Percentiles rank a stretch among this genome's conserved stretches.
Evolutionary conservation across 64 coral and sea anemone genomes (phyloP).

Genomic region (Stylophora pistillata): DNA sequence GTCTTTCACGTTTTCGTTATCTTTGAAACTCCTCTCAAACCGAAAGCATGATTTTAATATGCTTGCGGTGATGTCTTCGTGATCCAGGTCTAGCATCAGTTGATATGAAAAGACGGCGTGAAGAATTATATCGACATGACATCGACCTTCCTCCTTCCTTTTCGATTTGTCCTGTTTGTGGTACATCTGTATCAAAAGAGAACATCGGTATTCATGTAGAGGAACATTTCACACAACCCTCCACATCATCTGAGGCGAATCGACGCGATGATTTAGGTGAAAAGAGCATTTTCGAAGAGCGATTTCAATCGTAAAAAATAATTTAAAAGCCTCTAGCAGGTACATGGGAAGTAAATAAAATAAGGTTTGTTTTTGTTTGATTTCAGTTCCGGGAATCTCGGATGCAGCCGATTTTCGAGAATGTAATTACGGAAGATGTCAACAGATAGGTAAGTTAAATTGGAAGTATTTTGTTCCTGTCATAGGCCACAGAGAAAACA

Average conservation of each 20-base stretch:
- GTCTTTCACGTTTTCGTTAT: not conserved
- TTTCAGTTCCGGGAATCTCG: constrained; percentile 82
- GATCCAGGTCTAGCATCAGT: not conserved
- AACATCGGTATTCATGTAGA: constrained; percentile 87
- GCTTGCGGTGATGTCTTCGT: constrained; percentile 29
- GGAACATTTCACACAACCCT: constrained; percentile 84
- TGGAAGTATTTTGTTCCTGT: not conserved
- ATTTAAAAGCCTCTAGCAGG: constrained; percentile 49
- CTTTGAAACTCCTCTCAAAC: not conserved
- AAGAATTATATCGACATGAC: constrained; percentile 82
- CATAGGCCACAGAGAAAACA: not conserved
- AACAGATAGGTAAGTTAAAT: constrained; percentile 73
- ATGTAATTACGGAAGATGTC: constrained; percentile 86
- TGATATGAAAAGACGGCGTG: constrained; percentile 91
- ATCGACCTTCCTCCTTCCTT: constrained; percentile 66
- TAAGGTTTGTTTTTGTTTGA: constrained; percentile 27
- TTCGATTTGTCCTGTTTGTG: constrained; percentile 96
- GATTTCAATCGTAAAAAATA: not conserved
- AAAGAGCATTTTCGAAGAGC: not conserved
- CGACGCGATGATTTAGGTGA: constrained; percentile 70
- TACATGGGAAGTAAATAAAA: not conserved
- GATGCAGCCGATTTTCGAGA: constrained; percentile 70
- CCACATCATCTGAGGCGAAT: constrained; percentile 53
- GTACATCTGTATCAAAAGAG: constrained; percentile 76
- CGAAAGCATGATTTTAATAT: constrained; percentile 30